phyloP scores from a whole-genome alignment of 2,888 invertebrate species.

The Leptopilina syphax region DNA sequence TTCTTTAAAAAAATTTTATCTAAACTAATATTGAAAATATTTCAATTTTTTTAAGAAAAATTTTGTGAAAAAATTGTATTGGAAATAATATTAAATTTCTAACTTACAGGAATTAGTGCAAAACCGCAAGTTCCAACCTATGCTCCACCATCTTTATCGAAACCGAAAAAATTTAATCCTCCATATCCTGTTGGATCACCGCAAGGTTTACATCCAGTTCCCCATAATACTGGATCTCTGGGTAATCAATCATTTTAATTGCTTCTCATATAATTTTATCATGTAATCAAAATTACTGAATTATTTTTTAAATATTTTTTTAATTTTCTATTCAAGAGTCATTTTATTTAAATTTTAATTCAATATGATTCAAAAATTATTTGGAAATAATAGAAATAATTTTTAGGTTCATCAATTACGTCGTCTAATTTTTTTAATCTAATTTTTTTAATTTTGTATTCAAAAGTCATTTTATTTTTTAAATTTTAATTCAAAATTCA shows the following conservation, averaged over 20 bases:
- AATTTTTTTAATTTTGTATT: no score
- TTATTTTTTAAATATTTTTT: no score
- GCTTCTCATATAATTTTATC: no score
- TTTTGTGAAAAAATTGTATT: no score
- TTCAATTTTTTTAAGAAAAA: no score
- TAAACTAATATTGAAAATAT: no score
- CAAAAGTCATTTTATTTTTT: neutral
- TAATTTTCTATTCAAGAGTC: no score
- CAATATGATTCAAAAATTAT: no score
- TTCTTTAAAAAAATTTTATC: no score
- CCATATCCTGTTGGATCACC: conserved; percentile 23
- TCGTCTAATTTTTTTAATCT: neutral
- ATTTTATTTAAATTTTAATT: no score
- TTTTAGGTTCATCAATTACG: conserved; percentile 3
- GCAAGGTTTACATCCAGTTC: conserved; percentile 24
- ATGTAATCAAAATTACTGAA: no score
- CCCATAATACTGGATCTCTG: neutral
- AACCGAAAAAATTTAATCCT: conserved; percentile 12
- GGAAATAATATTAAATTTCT: no score
- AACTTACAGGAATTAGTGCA: neutral
- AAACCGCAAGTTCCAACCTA: neutral
- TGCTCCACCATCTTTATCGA: neutral
- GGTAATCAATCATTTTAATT: neutral
- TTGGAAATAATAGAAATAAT: neutral
- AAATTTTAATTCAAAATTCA: neutral